phyloP scores from a whole-genome alignment of 2,113 vertebrate genomes.

The Trinectes maculatus region DNA sequence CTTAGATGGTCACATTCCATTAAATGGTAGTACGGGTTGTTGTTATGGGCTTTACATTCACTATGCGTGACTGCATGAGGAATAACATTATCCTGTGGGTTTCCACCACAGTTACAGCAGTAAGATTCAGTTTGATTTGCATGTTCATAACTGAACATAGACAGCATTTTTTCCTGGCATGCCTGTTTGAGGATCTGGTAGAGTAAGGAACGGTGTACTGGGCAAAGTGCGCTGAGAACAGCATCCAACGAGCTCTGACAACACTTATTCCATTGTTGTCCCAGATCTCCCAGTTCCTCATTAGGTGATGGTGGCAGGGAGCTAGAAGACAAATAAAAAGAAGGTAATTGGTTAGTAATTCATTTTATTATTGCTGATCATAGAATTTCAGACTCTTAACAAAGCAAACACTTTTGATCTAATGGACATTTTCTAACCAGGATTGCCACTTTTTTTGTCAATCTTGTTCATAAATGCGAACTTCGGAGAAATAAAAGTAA shows the following conservation, averaged over 20 bases:
- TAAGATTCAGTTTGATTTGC: slow-evolving; percentile 33
- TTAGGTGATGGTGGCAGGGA: slow-evolving; percentile 37
- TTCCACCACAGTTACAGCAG: slow-evolving; percentile 53
- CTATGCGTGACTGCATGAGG: slow-evolving; percentile 22
- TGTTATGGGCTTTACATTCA: slow-evolving; percentile 46
- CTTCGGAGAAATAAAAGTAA: not conserved
- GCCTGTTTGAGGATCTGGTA: slow-evolving; percentile 70
- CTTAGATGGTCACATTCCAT: slow-evolving; percentile 43
- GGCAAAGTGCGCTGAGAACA: slow-evolving; percentile 67
- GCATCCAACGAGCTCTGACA: slow-evolving; percentile 53
- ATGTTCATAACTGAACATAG: slow-evolving; percentile 29
- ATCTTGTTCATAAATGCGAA: not conserved
- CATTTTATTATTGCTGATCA: too few relatives aligned
- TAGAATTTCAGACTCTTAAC: too few relatives aligned
- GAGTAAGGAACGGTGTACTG: slow-evolving; percentile 68
- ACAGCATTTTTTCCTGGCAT: slow-evolving; percentile 54
- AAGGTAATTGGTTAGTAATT: too few relatives aligned
- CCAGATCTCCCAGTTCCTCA: slow-evolving; percentile 49
- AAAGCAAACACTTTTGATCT: not conserved
- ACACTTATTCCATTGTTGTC: slow-evolving; percentile 24
- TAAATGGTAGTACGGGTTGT: slow-evolving; percentile 17
- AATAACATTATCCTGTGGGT: slow-evolving; percentile 30
- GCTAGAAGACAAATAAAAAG: slow-evolving; percentile 56
- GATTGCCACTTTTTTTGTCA: not conserved
- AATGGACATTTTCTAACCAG: not conserved